Evolutionary conservation across 37 sponge, comb jelly and placozoan genomes (phyloP), one percentile per base, ranked within the genome.

Genomic region (Cladorhizidae sp.): DNA sequence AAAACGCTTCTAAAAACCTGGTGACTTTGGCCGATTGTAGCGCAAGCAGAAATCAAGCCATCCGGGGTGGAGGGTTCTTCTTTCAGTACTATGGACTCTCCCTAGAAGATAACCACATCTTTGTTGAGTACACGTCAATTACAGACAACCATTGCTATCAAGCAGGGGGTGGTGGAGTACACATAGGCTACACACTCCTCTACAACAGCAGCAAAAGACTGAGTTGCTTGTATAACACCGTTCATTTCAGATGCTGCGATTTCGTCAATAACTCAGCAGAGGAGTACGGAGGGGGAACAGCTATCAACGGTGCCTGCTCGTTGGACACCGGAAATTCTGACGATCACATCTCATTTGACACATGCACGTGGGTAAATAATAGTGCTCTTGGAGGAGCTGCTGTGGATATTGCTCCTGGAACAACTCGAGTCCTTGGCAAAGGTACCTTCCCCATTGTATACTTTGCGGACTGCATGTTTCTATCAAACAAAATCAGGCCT

Each of bases 361-460:
- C n/a, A 9, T 77, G 78, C 28, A 57, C 8, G 2, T 64, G 65
- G 67, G 51, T 14, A 37, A n/a, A 33, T 14, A 77, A 77, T 28
- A 42, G 11, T 37, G 78, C 78, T 28, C 26, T 3, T 21, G 31
- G 36, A 26, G 67, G 78, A 11, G 40, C 78, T 28, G 67, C 78
- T 29, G 21, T 77, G 26, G 78, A 62, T 40, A 8, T 77, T 1
- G 22, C 78, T 38, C 78, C 78, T 28, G 32, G 9, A 8, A 21
- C 40, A 2, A 12, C 38, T 6, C 42, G 36, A 14, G 17, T 50
- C 7, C 20, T 59, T 8, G 31, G 51, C 1, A 43, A 20, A 33
- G 35, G 40, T 1, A 35, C 17, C n/a, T 40, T 20, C 17, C 67
- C 67, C 22, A 36, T 56, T 2, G 49, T 32, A 38, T 6, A 23